These are phyloP conservation scores for Smittia aterrima DNA, from an alignment of 2,888 invertebrate genomes.

Conservation along the genomic window DNA sequence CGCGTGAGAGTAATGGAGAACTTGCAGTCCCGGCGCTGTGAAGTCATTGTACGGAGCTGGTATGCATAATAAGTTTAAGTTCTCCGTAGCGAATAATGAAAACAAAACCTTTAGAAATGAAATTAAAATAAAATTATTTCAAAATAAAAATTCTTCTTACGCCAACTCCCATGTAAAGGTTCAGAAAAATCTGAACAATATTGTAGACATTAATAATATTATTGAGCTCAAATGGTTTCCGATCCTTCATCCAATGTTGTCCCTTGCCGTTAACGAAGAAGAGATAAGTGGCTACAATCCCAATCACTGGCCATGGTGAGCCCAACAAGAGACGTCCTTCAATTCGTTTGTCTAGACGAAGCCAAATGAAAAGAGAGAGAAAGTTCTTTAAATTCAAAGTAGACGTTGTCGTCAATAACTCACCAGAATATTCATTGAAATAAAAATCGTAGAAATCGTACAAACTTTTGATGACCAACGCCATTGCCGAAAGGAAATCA, in stretches of 20 bases:
- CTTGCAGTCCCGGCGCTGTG: conserved; percentile 21
- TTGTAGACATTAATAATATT: conserved; percentile 66
- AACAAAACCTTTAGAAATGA: background rate
- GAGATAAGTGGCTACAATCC: conserved; percentile 56
- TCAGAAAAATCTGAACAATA: conserved; percentile 60
- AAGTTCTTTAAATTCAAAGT: background rate
- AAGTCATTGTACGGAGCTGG: background rate
- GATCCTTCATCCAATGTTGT: conserved; percentile 65
- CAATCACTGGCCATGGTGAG: conserved; percentile 55
- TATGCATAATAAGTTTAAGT: conserved; percentile 7
- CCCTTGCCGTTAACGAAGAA: conserved; percentile 59
- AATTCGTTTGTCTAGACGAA: conserved; percentile 55
- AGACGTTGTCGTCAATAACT: no score
- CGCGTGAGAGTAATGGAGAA: conserved; percentile 53
- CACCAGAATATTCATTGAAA: conserved; percentile 25
- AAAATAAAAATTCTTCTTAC: background rate
- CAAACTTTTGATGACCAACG: conserved; percentile 13
- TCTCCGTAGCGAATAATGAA: background rate
- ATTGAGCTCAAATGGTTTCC: conserved; percentile 63
- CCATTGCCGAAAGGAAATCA: background rate
- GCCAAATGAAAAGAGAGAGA: conserved; percentile 23
- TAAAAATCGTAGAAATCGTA: conserved; percentile 9
- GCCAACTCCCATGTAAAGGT: conserved; percentile 17
- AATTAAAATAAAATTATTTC: background rate
- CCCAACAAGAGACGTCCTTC: conserved; percentile 57